Evolutionary conservation across 1,140 invertebrate genomes (phyloP).

Genomic region (Nilaparvata lugens): DNA sequence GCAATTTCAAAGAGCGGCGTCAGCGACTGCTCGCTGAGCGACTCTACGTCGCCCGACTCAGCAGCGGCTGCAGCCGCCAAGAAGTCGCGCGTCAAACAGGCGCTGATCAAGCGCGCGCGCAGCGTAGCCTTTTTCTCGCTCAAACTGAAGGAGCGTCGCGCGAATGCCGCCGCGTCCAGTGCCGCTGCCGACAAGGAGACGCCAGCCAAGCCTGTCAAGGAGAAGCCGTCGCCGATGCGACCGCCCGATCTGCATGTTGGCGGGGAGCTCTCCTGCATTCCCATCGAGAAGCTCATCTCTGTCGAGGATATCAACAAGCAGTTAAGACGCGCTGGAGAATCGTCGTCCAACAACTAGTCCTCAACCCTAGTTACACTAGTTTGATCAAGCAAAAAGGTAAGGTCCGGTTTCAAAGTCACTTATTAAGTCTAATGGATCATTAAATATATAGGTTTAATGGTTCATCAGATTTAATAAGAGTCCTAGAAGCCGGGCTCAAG

Average conservation of each 20-base stretch:
- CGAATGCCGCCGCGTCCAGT: conserved; percentile 57
- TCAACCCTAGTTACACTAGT: no score
- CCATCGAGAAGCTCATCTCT: conserved; percentile 57
- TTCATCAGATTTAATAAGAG: no score
- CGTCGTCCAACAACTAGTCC: no score
- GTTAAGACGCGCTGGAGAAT: background rate
- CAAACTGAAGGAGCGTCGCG: conserved; percentile 62
- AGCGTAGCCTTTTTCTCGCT: conserved; percentile 74
- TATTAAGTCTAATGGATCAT: no score
- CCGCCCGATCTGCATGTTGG: conserved; percentile 48
- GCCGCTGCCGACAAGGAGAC: conserved; percentile 33
- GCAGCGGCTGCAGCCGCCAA: conserved; percentile 37
- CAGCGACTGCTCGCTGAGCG: background rate
- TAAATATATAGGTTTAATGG: no score
- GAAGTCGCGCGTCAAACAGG: conserved; percentile 46
- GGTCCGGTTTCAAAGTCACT: no score
- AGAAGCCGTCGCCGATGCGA: conserved; percentile 27
- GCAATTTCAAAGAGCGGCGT: background rate
- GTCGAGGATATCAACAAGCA: conserved; percentile 22
- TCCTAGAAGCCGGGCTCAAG: no score
- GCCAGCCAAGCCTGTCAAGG: conserved; percentile 16
- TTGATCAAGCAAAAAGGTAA: no score
- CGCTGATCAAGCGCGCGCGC: conserved; percentile 65
- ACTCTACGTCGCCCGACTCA: conserved; percentile 25
- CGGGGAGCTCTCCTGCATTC: conserved; percentile 69